Evolutionary conservation across 2,888 invertebrate species (phyloP).

Genomic region (Pyrrhia umbra): DNA sequence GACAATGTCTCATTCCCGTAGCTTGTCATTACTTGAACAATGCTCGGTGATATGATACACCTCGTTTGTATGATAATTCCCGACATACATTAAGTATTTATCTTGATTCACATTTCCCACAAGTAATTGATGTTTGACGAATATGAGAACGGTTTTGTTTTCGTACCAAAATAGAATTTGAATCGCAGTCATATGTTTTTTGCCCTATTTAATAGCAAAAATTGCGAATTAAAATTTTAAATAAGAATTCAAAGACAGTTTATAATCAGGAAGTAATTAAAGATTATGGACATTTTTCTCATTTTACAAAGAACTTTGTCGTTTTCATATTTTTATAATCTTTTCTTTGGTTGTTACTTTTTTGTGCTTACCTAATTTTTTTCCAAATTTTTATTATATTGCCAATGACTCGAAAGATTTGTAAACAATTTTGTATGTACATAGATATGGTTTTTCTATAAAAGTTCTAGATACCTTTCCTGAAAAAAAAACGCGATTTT

Average conservation of each 20-base stretch:
- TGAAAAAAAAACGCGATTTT: too few relatives aligned
- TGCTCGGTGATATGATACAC: constrained; percentile 49
- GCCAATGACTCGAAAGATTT: too few relatives aligned
- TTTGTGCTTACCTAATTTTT: too few relatives aligned
- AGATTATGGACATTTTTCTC: neutral
- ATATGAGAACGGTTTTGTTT: constrained; percentile 51
- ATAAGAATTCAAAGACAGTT: constrained; percentile 7
- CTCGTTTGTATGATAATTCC: constrained; percentile 49
- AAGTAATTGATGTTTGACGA: constrained; percentile 59
- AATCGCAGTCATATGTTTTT: constrained; percentile 11
- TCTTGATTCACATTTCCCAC: constrained; percentile 69
- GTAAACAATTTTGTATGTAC: too few relatives aligned
- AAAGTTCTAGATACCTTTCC: too few relatives aligned
- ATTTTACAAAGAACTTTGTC: too few relatives aligned
- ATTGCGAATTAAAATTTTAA: too few relatives aligned
- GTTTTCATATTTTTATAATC: too few relatives aligned
- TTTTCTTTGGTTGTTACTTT: too few relatives aligned
- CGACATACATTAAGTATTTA: constrained; percentile 57
- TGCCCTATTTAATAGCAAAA: neutral
- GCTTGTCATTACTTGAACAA: constrained; percentile 53
- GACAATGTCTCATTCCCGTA: constrained; percentile 30
- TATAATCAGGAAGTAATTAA: constrained; percentile 18
- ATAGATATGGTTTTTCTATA: too few relatives aligned
- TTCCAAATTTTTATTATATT: too few relatives aligned
- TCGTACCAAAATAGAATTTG: constrained; percentile 26